These are phyloP conservation scores for Hypomecis punctinalis DNA, from an alignment of 2,888 invertebrate genomes.

Conservation along the genomic window DNA sequence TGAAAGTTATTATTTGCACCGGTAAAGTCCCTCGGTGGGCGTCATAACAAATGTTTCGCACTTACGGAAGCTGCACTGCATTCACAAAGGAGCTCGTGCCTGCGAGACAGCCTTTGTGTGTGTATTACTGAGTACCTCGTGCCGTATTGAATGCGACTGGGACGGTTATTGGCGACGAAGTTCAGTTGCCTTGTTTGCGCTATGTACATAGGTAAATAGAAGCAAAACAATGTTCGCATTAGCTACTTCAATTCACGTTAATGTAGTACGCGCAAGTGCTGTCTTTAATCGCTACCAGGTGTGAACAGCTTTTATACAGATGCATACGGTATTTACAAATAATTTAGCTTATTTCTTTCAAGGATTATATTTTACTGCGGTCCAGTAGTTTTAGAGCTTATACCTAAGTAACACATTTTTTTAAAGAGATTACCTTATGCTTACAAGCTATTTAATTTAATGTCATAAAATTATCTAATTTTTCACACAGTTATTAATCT, in stretches of 20 bases:
- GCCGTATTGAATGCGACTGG: conserved; percentile 48
- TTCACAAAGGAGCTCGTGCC: conserved; percentile 56
- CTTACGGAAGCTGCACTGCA: conserved; percentile 49
- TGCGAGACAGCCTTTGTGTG: conserved; percentile 44
- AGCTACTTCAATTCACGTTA: not conserved
- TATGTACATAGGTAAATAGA: not conserved
- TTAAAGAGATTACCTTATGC: too few relatives aligned
- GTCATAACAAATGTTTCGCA: conserved; percentile 65
- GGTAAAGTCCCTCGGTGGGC: conserved; percentile 49
- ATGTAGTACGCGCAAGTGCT: too few relatives aligned
- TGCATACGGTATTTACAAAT: too few relatives aligned
- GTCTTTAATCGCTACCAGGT: too few relatives aligned
- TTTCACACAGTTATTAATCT: too few relatives aligned
- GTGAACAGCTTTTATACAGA: too few relatives aligned
- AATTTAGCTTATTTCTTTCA: too few relatives aligned
- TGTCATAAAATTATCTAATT: too few relatives aligned
- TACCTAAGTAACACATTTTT: too few relatives aligned
- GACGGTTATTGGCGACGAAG: conserved; percentile 46
- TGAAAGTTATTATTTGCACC: conserved; percentile 51
- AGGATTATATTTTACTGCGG: too few relatives aligned
- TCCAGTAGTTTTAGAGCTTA: too few relatives aligned
- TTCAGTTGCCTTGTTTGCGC: conserved; percentile 21
- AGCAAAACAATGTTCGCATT: not conserved
- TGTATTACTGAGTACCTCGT: conserved; percentile 37
- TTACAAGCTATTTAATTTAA: too few relatives aligned